Conservation (phyloP, 2,888 invertebrate species). For the Coronaproctus castanopsis region DNA sequence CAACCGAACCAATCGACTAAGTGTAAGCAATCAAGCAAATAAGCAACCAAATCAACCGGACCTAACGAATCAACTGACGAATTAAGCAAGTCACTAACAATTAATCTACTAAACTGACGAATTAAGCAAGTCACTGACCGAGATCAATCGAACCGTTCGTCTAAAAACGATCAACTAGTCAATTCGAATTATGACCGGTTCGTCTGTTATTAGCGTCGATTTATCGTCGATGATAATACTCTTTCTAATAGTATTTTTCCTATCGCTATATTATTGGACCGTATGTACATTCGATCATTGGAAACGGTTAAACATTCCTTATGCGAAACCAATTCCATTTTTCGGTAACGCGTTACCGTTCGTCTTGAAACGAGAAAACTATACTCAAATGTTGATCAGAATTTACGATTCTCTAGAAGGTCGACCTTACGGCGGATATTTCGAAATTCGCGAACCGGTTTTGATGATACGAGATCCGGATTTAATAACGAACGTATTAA, state of each 20-base stretch:
- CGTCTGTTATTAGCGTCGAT: too few species aligned
- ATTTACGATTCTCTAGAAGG: not conserved
- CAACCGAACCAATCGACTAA: too few species aligned
- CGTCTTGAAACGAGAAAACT: not conserved
- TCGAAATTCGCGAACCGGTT: not conserved
- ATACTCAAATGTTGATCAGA: not conserved
- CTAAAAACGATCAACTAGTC: too few species aligned
- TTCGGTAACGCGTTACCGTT: not conserved
- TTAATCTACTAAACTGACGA: too few species aligned
- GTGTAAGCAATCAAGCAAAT: too few species aligned
- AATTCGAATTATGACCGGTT: too few species aligned
- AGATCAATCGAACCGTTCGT: too few species aligned
- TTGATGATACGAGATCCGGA: not conserved
- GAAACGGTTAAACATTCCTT: not conserved
- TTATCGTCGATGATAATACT: too few species aligned
- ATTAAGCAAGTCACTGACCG: too few species aligned
- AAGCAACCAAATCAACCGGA: too few species aligned
- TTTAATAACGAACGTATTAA: not conserved
- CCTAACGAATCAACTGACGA: too few species aligned
- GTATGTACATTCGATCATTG: not conserved
- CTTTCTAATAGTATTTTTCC: not conserved
- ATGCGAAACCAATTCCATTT: not conserved
- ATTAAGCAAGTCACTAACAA: too few species aligned
- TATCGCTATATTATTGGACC: not conserved
- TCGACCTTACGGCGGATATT: not conserved